Evolutionary conservation across 2,113 vertebrate species (phyloP), one percentile per base, ranked within the genome.

Genomic region (Ranitomeya variabilis): DNA sequence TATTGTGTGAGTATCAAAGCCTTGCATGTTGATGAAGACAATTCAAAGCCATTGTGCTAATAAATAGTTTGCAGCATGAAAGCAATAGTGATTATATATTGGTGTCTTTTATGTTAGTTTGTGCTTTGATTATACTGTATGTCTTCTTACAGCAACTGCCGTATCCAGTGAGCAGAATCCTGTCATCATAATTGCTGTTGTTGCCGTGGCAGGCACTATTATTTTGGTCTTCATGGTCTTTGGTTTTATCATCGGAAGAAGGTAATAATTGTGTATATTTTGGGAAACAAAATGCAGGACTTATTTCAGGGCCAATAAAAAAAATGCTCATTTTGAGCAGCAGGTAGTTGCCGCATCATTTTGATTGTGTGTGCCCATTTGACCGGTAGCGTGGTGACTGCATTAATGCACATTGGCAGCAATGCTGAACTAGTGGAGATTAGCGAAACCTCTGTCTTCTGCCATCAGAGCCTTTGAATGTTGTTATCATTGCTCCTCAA

Each of bases 181-280:
- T 66, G 98, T 99, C 89, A 99, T 99, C 93, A 99, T 99, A 91
- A 99, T 99, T 73, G 98, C 98, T 13, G 98, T 99, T 93, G 98
- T 99, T 89, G 98, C 98, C 15, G 98, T 99, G 88, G 98, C 98
- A 80, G 98, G 98, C 91, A 99, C 98, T 92, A 99, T 99, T 93
- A 99, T 99, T 93, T 94, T 99, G 94, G 97, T 99, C 80, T 99
- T 99, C 94, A 99, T 99, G 98, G 98, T 99, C 89, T 99, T 99
- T 89, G 98, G 98, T 92, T 99, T 99, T 96, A 99, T 99, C 95
- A 99, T 99, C 5, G 98, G 98, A 93, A 96, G 98, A 97, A 99
- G 98, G 98, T 99, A 98, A 94, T 93, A 90, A 94, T 71, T 80
- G 54, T 57, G 54, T 59, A 54, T 52, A 69, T 54, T 85, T 60